These are phyloP conservation scores for Ceyx cyanopectus DNA, from an alignment of 2,113 vertebrate genomes.

Conservation along the genomic window DNA sequence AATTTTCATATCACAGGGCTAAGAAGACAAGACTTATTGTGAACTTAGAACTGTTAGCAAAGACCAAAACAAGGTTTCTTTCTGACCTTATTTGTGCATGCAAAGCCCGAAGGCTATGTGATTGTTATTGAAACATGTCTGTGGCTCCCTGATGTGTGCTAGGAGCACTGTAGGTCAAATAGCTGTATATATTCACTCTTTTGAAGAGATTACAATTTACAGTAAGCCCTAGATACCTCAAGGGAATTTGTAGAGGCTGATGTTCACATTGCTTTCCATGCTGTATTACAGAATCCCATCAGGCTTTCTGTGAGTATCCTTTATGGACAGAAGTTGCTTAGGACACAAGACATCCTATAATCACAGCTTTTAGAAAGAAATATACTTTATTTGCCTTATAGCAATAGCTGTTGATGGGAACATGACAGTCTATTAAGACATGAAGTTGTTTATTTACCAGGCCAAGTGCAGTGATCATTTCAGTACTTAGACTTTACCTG, in stretches of 20 bases:
- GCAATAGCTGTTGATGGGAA: neutral
- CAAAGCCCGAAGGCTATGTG: neutral
- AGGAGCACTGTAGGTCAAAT: neutral
- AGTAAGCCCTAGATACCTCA: neutral
- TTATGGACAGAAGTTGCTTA: neutral
- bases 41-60: neutral
- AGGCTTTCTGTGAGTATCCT: neutral
- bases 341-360: neutral
- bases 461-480: neutral
- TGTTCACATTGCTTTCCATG: rapidly evolving
- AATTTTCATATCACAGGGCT: neutral
- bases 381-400: neutral
- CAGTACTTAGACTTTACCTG: neutral
- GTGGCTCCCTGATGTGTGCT: neutral
- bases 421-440: neutral
- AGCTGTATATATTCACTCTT: neutral
- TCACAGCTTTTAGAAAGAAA: neutral
- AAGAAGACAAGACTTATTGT: neutral
- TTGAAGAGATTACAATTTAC: neutral
- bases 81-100: neutral
- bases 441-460: neutral
- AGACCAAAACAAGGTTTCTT: neutral
- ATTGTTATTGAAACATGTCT: neutral
- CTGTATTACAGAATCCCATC: neutral
- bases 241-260: neutral